Base-by-base conservation (phyloP, 2,113 vertebrate species). In the Centropristis striata region DNA sequence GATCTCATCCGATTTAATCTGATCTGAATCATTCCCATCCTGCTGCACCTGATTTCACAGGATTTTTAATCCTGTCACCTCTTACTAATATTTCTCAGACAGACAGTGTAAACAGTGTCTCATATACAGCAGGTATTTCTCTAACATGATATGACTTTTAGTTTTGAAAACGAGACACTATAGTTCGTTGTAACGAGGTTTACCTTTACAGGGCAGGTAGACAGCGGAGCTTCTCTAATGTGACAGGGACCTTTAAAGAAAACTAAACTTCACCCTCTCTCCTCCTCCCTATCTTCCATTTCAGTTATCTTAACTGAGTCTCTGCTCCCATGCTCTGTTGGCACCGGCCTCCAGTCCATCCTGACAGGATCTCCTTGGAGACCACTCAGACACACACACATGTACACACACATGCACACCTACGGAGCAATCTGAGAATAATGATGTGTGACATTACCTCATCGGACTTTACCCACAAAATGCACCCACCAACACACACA, bases 391-490 rank as follows among this genome's bases (percentile, higher is more conserved):
- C 69, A 70, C 2, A n/a, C 21, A 44, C 14, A 65, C 53, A 55
- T 9, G 5, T 8, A 44, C 64, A 55, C 73, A 37, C 70, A 60
- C 39, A 60, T 8, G 6, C 63, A 73, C 55, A 60, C 42, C 11
- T 14, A 18, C 21, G 27, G 18, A 63, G 47, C 58, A n/a, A 51
- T 69, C 27, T 49, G 67, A 76, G 36, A 76, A 89, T 85, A 86
- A 86, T 82, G 78, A 81, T 53, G 78, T 76, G 77, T 77, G 81
- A 86, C 85, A 81, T 85, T 67, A 75, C 74, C 73, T 69, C 77
- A 69, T 71, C 2, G 25, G 46, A 64, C 44, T 28, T 39, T 44
- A 80, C 55, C 47, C 65, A 21, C 80, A 75, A 58, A 54, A 44
- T 44, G 42, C 64, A n/a, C 58, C 54, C 49, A 71, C 55, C 42